These are phyloP conservation scores for Drosophila seguyi DNA, from an alignment of 1,140 invertebrate genomes.

Conservation along the genomic window DNA sequence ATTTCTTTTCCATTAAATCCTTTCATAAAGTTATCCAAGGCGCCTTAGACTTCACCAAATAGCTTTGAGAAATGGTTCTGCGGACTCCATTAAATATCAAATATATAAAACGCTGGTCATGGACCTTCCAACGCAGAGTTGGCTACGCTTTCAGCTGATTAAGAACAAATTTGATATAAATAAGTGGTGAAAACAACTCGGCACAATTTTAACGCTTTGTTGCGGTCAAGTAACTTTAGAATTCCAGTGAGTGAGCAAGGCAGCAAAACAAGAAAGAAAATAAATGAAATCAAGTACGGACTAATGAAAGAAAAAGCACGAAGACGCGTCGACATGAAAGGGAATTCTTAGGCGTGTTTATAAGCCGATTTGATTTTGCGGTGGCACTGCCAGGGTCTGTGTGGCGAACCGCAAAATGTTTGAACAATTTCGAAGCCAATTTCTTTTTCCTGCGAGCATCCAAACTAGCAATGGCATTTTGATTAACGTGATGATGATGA, in stretches of 20 bases:
- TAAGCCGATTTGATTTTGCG: constrained; percentile 67
- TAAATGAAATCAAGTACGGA: constrained; percentile 64
- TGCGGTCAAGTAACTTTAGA: constrained; percentile 73
- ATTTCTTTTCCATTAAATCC: neutral
- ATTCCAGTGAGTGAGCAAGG: constrained; percentile 44
- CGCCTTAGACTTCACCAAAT: neutral
- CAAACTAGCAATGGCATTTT: constrained; percentile 58
- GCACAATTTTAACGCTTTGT: constrained; percentile 74
- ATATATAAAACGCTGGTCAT: constrained; percentile 36
- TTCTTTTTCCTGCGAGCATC: constrained; percentile 33
- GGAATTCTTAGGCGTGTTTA: constrained; percentile 58
- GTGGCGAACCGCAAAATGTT: constrained; percentile 64
- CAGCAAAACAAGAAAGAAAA: constrained; percentile 18
- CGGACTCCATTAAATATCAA: constrained; percentile 26
- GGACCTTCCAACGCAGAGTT: constrained; percentile 23
- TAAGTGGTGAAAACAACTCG: constrained; percentile 59
- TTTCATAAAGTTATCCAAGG: neutral
- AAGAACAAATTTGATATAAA: constrained; percentile 54
- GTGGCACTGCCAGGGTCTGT: constrained; percentile 11
- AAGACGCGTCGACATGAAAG: constrained; percentile 60
- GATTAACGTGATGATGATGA: constrained; percentile 45
- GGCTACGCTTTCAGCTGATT: constrained; percentile 49
- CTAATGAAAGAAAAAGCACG: constrained; percentile 71
- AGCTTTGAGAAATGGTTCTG: constrained; percentile 2
- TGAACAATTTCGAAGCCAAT: constrained; percentile 65